These are phyloP conservation scores for Agelaius phoeniceus DNA, from an alignment of 2,113 vertebrate genomes.

Conservation along the genomic window DNA sequence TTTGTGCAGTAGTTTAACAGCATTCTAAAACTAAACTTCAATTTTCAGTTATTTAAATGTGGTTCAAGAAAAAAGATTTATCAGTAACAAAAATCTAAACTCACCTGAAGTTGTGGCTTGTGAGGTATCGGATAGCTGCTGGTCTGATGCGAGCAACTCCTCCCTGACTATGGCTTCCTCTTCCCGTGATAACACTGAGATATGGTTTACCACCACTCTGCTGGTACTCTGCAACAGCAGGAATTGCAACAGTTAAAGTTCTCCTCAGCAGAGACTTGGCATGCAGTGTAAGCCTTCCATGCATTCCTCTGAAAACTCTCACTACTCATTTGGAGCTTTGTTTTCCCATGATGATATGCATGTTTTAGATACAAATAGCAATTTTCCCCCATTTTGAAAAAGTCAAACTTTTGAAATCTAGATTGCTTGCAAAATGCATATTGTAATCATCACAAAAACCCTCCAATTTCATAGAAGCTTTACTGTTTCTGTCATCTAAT, in stretches of 20 bases:
- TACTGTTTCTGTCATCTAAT: not conserved
- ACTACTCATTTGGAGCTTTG: not conserved
- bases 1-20: not conserved
- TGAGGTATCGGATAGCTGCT: slow-evolving; percentile 94
- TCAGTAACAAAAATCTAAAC: slow-evolving; percentile 54
- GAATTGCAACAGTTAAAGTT: slow-evolving; percentile 42
- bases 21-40: not conserved
- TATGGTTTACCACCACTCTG: slow-evolving; percentile 85
- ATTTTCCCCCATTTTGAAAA: not conserved
- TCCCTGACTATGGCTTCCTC: slow-evolving; percentile 96
- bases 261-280: not conserved
- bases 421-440: not conserved
- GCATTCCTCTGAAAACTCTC: not conserved
- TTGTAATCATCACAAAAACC: not conserved
- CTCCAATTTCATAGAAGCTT: not conserved
- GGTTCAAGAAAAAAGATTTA: not conserved
- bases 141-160: slow-evolving; percentile 95
- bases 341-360: not conserved
- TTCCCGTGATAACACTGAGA: slow-evolving; percentile 95
- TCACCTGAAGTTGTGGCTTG: slow-evolving; percentile 89
- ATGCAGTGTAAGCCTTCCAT: not conserved
- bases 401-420: not conserved
- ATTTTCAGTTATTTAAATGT: slow-evolving; percentile 34
- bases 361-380: not conserved
- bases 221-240: slow-evolving; percentile 81